These are phyloP conservation scores for Muntiacus reevesi DNA, from an alignment of 2,113 vertebrate genomes.

Conservation along the genomic window DNA sequence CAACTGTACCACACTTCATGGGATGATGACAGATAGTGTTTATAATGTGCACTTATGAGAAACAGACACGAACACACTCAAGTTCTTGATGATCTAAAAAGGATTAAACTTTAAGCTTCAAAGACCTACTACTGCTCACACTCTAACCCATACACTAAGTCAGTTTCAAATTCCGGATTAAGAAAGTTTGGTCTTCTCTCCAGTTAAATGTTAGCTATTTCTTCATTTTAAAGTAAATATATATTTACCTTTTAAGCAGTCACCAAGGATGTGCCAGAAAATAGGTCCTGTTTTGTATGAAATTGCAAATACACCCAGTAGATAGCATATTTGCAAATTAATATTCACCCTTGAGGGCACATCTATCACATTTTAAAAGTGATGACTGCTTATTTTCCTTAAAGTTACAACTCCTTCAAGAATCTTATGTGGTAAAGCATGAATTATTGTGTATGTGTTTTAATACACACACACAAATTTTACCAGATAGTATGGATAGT, in stretches of 20 bases:
- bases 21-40: conserved; percentile 66
- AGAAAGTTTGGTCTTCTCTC: not conserved
- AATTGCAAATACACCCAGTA: not conserved
- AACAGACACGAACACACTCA: conserved; percentile 51
- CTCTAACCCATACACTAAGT: not conserved
- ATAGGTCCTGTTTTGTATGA: not conserved
- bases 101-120: conserved; percentile 34
- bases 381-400: not conserved
- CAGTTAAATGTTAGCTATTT: not conserved
- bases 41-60: conserved; percentile 59
- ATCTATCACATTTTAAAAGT: not conserved
- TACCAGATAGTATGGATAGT: not conserved
- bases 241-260: not conserved
- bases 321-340: conserved; percentile 2
- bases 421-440: not conserved
- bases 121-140: conserved; percentile 46
- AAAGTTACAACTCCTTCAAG: not conserved
- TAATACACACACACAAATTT: not conserved
- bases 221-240: not conserved
- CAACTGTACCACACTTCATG: conserved; percentile 63
- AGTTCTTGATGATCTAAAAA: conserved; percentile 42
- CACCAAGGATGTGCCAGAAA: not conserved
- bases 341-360: not conserved
- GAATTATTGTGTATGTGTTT: not conserved
- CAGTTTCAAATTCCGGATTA: not conserved